phyloP scores from a whole-genome alignment of 2,888 invertebrate species.

The Ectemnius cavifrons region DNA sequence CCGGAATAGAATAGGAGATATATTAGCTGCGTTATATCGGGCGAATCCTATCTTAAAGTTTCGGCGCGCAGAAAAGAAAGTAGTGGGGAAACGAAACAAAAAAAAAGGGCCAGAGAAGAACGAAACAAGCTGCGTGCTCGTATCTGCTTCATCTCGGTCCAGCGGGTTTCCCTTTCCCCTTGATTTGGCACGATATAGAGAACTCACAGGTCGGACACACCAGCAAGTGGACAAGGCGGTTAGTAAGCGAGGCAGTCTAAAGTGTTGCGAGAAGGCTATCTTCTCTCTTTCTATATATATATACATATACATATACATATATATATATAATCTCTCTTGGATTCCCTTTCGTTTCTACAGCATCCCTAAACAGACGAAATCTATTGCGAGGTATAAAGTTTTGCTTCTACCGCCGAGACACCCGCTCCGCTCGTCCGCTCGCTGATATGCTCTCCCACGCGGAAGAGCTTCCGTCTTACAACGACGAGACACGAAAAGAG shows the following conservation, averaged over 20 bases:
- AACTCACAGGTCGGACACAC: conserved; percentile 61
- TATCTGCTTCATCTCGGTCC: conserved; percentile 11
- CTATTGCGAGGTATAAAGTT: conserved; percentile 57
- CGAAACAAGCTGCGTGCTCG: not conserved
- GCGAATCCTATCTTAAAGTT: too few species aligned
- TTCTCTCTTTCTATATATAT: not conserved
- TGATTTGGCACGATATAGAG: conserved; percentile 61
- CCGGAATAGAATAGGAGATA: too few species aligned
- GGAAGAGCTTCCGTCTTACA: too few species aligned
- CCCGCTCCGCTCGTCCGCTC: conserved; percentile 19
- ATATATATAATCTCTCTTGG: too few species aligned
- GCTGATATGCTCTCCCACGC: too few species aligned
- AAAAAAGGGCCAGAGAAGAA: not conserved
- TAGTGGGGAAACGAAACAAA: not conserved
- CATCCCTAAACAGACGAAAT: conserved; percentile 34
- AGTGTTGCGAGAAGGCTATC: conserved; percentile 2
- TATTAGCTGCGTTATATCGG: too few species aligned
- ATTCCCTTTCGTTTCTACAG: conserved; percentile 13
- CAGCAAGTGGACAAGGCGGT: conserved; percentile 40
- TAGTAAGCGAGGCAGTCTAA: conserved; percentile 32
- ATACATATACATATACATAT: too few species aligned
- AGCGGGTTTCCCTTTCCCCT: conserved; percentile 33
- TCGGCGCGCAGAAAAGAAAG: too few species aligned
- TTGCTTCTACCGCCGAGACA: conserved; percentile 36
- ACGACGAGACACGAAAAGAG: conserved; percentile 22